Percentiles rank a stretch among this genome's conserved stretches.
phyloP scores from a whole-genome alignment of 2,113 vertebrate species.

The Theropithecus gelada region DNA sequence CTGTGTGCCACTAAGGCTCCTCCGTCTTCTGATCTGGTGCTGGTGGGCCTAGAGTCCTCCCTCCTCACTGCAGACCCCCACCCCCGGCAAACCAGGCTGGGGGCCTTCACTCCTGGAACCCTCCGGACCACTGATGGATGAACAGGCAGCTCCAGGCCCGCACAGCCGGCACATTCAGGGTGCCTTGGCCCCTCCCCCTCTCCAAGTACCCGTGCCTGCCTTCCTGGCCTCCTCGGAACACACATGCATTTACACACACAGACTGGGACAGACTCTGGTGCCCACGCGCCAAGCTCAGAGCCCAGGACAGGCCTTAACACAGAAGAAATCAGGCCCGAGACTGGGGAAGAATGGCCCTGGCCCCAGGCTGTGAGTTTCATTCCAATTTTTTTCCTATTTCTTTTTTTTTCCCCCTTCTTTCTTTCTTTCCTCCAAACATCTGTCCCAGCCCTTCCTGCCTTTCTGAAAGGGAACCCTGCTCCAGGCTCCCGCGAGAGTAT shows the following conservation, averaged over 20 bases:
- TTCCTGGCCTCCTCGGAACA: background rate
- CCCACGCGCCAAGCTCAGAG: background rate
- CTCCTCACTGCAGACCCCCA: background rate
- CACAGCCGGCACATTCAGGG: background rate
- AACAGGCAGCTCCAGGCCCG: background rate
- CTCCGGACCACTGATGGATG: background rate
- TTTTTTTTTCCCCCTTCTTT: conserved; percentile 83
- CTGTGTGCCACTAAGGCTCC: background rate
- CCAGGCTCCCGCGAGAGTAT: conserved; percentile 75
- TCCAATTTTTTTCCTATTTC: conserved; percentile 72
- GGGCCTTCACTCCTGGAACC: background rate
- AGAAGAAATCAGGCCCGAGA: background rate
- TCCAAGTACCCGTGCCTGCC: background rate
- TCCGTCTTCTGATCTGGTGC: background rate
- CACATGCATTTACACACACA: background rate
- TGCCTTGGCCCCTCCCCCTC: background rate
- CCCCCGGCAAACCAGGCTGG: background rate
- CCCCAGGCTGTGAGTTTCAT: conserved; percentile 55
- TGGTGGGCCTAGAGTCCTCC: background rate
- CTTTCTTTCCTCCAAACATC: conserved; percentile 84
- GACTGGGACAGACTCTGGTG: background rate
- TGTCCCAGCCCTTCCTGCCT: conserved; percentile 77
- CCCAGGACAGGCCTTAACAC: conserved; percentile 23
- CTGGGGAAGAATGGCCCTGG: conserved; percentile 45
- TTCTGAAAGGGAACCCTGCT: conserved; percentile 70